Evolutionary conservation across 2,888 invertebrate species (phyloP).

Genomic region (Herminia tarsipennalis): DNA sequence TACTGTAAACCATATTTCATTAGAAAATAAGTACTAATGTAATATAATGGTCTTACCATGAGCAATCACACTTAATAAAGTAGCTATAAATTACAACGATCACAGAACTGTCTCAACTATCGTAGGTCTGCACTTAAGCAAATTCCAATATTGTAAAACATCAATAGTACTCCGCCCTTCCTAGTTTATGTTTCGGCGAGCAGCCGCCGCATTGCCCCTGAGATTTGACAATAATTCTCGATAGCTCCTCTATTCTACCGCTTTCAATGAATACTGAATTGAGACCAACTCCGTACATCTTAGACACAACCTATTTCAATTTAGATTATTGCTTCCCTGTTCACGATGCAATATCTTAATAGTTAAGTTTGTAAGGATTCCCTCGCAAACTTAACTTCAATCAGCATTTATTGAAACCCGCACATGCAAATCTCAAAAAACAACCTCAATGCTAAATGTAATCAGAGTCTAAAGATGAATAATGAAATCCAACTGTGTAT

Average conservation of each 20-base stretch:
- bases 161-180: constrained; percentile 43
- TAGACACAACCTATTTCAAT: constrained; percentile 77
- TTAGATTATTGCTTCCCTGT: constrained; percentile 73
- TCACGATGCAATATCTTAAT: constrained; percentile 62
- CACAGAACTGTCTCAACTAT: not conserved
- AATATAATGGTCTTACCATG: too few species aligned
- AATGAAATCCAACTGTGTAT: constrained; percentile 72
- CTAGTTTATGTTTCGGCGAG: constrained; percentile 45
- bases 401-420: constrained; percentile 28
- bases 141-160: constrained; percentile 35
- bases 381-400: constrained; percentile 32
- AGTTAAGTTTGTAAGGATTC: constrained; percentile 23
- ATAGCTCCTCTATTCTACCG: constrained; percentile 73
- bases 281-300: constrained; percentile 60
- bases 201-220: constrained; percentile 67
- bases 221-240: constrained; percentile 81
- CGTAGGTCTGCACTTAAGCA: constrained; percentile 20
- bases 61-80: not conserved
- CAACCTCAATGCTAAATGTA: constrained; percentile 50
- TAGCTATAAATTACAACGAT: not conserved
- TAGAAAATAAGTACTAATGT: too few species aligned
- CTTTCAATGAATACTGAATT: constrained; percentile 79
- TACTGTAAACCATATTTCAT: not conserved
- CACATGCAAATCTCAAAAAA: constrained; percentile 26
- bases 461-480: constrained; percentile 67